Evolutionary conservation across 1,140 invertebrate genomes (phyloP).

Genomic region (Ctenoplectra terminalis): DNA sequence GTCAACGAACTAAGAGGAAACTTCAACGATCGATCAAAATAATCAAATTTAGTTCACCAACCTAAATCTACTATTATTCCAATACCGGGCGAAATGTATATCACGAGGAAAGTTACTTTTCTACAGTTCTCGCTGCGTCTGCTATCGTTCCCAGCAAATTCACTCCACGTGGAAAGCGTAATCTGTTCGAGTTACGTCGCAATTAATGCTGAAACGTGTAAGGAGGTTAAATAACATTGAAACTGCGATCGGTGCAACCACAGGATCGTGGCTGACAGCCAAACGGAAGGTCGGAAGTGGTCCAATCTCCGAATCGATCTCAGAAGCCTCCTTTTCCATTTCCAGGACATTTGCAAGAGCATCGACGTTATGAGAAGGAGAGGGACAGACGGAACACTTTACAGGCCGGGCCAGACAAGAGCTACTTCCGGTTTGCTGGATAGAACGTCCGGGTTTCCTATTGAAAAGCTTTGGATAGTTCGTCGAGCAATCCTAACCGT

Average conservation of each 20-base stretch:
- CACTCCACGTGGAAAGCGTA: not conserved
- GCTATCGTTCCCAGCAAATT: not conserved
- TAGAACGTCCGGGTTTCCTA: conserved; percentile 42
- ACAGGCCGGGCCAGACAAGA: conserved; percentile 37
- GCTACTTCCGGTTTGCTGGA: conserved; percentile 44
- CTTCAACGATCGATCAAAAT: too few species aligned
- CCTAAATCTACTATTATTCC: not conserved
- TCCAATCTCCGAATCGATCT: conserved; percentile 72
- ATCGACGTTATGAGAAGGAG: conserved; percentile 19
- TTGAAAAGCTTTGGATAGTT: conserved; percentile 36
- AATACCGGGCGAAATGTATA: too few species aligned
- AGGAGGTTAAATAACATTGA: conserved; percentile 52
- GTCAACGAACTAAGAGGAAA: not conserved
- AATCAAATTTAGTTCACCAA: not conserved
- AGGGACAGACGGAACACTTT: conserved; percentile 49
- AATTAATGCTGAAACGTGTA: conserved; percentile 41
- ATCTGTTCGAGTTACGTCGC: conserved; percentile 17
- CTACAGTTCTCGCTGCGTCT: not conserved
- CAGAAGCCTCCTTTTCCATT: conserved; percentile 68
- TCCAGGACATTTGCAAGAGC: conserved; percentile 69
- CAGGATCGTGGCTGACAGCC: conserved; percentile 63
- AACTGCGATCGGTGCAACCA: conserved; percentile 53
- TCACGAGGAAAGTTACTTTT: not conserved
- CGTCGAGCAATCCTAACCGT: conserved; percentile 29
- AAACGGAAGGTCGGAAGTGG: conserved; percentile 66